phyloP scores from a whole-genome alignment of 2,888 invertebrate genomes.

The Meandrusa payeni region DNA sequence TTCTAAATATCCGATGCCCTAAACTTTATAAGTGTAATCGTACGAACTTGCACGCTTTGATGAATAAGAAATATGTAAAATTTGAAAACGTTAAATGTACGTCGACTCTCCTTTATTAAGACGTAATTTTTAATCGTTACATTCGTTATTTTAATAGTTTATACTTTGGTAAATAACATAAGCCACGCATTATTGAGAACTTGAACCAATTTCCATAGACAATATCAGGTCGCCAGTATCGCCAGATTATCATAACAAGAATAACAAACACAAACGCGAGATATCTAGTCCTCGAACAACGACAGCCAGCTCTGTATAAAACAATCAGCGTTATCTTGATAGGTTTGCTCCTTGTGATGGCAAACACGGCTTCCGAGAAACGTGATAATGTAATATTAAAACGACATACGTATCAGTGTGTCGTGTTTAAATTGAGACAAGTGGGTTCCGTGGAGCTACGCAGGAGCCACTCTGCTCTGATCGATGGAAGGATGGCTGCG shows the following conservation, averaged over 20 bases:
- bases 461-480: not conserved
- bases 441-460: not conserved
- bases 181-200: conserved; percentile 5
- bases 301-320: conserved; percentile 51
- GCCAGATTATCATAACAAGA: conserved; percentile 18
- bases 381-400: conserved; percentile 52
- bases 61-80: no score
- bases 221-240: conserved; percentile 11
- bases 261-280: conserved; percentile 11
- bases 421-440: conserved; percentile 28
- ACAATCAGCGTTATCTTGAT: conserved; percentile 69
- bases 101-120: no score
- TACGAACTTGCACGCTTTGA: no score
- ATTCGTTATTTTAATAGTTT: no score
- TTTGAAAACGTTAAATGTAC: no score
- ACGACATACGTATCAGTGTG: conserved; percentile 43
- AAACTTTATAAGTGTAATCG: no score
- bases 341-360: conserved; percentile 60
- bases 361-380: conserved; percentile 63
- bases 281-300: conserved; percentile 49
- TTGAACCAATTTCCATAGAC: conserved; percentile 21
- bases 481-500: conserved; percentile 12
- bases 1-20: no score
- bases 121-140: no score
- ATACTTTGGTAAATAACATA: no score